Evolutionary conservation across 2,888 invertebrate genomes (phyloP), one percentile per base, ranked within the genome.

Genomic region (Acleris emargana): DNA sequence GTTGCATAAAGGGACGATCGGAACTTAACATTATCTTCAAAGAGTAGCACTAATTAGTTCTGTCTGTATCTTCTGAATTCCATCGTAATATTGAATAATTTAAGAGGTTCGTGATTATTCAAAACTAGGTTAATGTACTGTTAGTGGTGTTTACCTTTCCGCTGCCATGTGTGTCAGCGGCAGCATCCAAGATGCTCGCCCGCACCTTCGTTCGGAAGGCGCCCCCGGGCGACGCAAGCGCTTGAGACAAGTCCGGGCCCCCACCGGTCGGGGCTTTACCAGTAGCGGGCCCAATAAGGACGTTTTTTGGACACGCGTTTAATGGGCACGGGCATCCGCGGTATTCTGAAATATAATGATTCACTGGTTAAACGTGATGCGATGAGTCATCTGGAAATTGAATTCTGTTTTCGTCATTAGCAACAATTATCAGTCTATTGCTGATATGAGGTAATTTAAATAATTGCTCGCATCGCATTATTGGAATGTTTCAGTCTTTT

Each of bases 261-360:
- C 93, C 93, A 93, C 94, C 93, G 91, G 94, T 93, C 95, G 97
- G 97, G 96, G 96, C 95, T 95, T 96, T 97, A 97, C 97, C 97
- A 97, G 97, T 97, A 97, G 96, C 97, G 96, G 97, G 97, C 95
- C 97, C 97, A 97, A 97, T 97, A 97, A 95, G 97, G 96, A 96
- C 97, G 97, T 97, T 97, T 97, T 97, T 97, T 97, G 97, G 97
- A 97, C 97, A 97, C 95, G 97, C 95, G 94, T 97, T 97, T 94
- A 97, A 95, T 93, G 97, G 97, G 94, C 97, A 97, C 81, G 97
- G 96, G 92, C 97, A 97, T 91, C 94, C 94, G 75, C 91, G 87
- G 68, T 91, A 91, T 83, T 92, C 91, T 92, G 84, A 84, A 54
- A 42, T 13, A 54, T 16, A 54, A 47, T 54, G 54, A 60, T n/a